phyloP scores from a whole-genome alignment of 1,140 invertebrate genomes.

The Thalassaphorura encarpata region DNA sequence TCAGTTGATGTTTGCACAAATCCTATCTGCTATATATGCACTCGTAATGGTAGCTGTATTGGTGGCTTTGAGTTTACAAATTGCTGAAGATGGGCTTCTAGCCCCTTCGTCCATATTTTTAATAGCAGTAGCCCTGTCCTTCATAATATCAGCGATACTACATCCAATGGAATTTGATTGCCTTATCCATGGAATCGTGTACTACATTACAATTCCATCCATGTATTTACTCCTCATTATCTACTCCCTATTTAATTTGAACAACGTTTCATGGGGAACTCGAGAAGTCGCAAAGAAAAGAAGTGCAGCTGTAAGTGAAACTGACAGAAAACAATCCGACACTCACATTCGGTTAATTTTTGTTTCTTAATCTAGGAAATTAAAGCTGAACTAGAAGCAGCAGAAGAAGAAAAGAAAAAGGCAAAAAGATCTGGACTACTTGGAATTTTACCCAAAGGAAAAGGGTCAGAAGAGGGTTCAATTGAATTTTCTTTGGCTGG shows the following conservation, averaged over 20 bases:
- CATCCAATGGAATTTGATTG: constrained; percentile 99
- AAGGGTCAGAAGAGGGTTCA: constrained; percentile 74
- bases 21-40: constrained; percentile 88
- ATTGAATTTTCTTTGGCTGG: constrained; percentile 81
- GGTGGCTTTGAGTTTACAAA: constrained; percentile 89
- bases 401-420: constrained; percentile 69
- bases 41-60: constrained; percentile 99
- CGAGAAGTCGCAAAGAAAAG: constrained; percentile 85
- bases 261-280: constrained; percentile 97
- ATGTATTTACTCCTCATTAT: constrained; percentile 96
- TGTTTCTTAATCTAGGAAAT: no score
- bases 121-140: constrained; percentile 79
- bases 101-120: constrained; percentile 97
- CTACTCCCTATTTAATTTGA: constrained; percentile 95
- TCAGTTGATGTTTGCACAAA: constrained; percentile 83
- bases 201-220: constrained; percentile 91
- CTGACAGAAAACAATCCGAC: no score
- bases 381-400: no score
- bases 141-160: constrained; percentile 92
- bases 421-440: constrained; percentile 68
- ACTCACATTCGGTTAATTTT: background rate
- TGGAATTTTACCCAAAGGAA: constrained; percentile 68
- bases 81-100: constrained; percentile 86
- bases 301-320: constrained; percentile 63
- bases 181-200: constrained; percentile 86